These are phyloP conservation scores for Drosophila guanche DNA, from an alignment of 1,140 invertebrate species.

Conservation along the genomic window DNA sequence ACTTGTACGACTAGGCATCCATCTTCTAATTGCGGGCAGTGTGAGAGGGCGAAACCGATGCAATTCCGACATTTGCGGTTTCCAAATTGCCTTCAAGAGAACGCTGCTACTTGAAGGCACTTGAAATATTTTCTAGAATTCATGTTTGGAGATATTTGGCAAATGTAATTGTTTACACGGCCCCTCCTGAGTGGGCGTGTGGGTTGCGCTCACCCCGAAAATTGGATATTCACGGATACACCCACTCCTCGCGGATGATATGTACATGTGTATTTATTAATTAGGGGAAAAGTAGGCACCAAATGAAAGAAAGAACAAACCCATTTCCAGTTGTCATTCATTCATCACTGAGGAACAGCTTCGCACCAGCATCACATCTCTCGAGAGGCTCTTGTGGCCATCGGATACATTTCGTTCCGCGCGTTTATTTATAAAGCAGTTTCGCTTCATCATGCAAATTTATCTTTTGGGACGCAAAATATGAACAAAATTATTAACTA, in stretches of 20 bases:
- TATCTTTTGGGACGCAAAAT: conserved; percentile 13
- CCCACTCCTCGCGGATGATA: background rate
- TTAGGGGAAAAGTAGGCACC: conserved; percentile 20
- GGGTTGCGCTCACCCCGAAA: background rate
- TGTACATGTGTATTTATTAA: conserved; percentile 16
- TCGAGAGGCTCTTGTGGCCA: conserved; percentile 16
- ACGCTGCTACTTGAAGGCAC: conserved; percentile 19
- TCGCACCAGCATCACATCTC: conserved; percentile 4
- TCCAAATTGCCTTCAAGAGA: conserved; percentile 49
- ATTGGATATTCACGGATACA: background rate
- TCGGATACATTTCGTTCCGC: conserved; percentile 39
- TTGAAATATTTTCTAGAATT: conserved; percentile 22
- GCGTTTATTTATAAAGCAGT: conserved; percentile 47
- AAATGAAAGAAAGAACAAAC: conserved; percentile 21
- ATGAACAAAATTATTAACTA: conserved; percentile 60
- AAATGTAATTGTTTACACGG: conserved; percentile 39
- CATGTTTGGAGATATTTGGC: conserved; percentile 27
- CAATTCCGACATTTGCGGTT: conserved; percentile 29
- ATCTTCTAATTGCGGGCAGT: background rate
- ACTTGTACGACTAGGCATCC: conserved; percentile 5
- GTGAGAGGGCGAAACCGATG: conserved; percentile 12
- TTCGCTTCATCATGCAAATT: conserved; percentile 59
- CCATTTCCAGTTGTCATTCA: conserved; percentile 72
- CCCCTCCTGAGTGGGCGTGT: conserved; percentile 3
- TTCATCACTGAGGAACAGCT: conserved; percentile 48